Evolutionary conservation across 2,797 vertebrate species (phyloP).

Genomic region (Aselliscus stoliczkanus): DNA sequence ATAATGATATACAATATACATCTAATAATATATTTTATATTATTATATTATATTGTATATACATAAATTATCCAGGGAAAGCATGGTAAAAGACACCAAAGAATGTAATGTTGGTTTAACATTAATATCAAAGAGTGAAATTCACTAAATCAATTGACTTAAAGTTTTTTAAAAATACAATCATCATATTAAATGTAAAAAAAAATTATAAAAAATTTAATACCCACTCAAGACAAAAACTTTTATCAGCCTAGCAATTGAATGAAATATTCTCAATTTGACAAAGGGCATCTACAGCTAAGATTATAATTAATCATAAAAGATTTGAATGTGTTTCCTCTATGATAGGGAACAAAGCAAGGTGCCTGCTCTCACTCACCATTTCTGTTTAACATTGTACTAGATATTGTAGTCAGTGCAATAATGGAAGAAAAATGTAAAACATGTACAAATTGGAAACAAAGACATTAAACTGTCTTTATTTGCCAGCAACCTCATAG

Average conservation of each 20-base stretch:
- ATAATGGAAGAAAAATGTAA: not conserved
- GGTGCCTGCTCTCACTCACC: not conserved
- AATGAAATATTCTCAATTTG: not conserved
- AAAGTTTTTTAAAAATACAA: not conserved
- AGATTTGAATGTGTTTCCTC: not conserved
- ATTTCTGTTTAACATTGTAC: not conserved
- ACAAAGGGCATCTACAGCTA: not conserved
- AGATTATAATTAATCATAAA: not conserved
- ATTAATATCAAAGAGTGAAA: constrained; percentile 13
- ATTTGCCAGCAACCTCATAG: not conserved
- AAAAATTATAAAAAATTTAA: not conserved
- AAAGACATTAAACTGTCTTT: not conserved
- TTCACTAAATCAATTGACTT: not conserved
- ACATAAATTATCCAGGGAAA: not conserved
- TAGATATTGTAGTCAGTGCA: not conserved
- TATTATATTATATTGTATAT: not conserved
- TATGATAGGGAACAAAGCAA: not conserved
- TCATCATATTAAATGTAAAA: not conserved
- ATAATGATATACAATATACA: not conserved
- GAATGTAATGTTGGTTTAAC: not conserved
- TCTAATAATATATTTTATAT: not conserved
- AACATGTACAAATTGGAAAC: not conserved
- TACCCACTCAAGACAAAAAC: not conserved
- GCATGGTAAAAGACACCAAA: not conserved
- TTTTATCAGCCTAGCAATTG: not conserved